phyloP scores from a whole-genome alignment of 2,797 vertebrate genomes.

The Syngnathus acus region DNA sequence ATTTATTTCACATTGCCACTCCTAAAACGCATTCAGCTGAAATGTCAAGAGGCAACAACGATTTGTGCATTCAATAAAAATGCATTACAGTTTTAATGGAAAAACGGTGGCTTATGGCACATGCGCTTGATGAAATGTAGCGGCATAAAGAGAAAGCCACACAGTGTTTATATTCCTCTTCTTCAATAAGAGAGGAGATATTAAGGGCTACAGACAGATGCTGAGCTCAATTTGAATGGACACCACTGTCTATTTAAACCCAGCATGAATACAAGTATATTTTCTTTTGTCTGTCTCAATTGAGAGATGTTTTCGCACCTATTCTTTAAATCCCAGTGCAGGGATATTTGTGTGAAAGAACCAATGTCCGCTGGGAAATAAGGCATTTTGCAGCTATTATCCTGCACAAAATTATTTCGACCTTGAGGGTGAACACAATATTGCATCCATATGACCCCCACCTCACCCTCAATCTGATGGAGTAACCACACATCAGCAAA shows the following conservation, averaged over 20 bases:
- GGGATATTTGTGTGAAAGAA: conserved; percentile 64
- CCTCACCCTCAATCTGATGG: conserved; percentile 58
- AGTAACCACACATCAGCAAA: conserved; percentile 66
- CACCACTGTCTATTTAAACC: conserved; percentile 50
- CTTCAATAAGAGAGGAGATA: conserved; percentile 58
- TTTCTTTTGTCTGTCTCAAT: conserved; percentile 4
- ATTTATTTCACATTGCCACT: neutral
- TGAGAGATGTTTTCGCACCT: neutral
- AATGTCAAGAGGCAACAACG: neutral
- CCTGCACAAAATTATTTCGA: conserved; percentile 73
- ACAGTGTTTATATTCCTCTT: conserved; percentile 56
- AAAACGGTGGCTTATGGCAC: neutral
- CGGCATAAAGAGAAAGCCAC: neutral
- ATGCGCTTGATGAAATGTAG: neutral
- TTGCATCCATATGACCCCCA: conserved; percentile 64
- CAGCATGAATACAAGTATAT: conserved; percentile 13
- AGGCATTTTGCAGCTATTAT: conserved; percentile 71
- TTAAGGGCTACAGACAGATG: conserved; percentile 64
- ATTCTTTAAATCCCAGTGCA: conserved; percentile 53
- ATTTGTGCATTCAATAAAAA: conserved; percentile 1
- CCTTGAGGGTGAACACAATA: conserved; percentile 68
- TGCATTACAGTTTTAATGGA: conserved; percentile 1
- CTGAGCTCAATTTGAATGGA: conserved; percentile 61
- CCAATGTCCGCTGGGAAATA: conserved; percentile 67
- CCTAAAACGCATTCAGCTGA: neutral